These are phyloP conservation scores for Omphaloscelis lunosa DNA, from an alignment of 2,888 invertebrate genomes.

Conservation along the genomic window DNA sequence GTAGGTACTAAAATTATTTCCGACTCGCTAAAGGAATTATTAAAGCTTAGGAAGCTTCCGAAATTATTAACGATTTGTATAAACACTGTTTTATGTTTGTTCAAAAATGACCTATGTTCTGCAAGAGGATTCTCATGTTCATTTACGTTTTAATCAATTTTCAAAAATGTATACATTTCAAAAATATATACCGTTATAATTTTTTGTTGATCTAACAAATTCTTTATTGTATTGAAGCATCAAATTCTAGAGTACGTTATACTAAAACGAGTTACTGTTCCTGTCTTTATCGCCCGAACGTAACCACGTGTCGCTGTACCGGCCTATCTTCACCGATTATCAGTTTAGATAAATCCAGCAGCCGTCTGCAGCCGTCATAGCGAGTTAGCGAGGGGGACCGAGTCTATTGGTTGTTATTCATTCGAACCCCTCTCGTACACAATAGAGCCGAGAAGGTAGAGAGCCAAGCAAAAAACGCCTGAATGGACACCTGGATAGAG, in stretches of 20 bases:
- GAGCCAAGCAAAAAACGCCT: conserved; percentile 60
- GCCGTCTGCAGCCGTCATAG: conserved; percentile 76
- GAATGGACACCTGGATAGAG: conserved; percentile 45
- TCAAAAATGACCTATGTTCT: conserved; percentile 14
- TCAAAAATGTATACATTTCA: conserved; percentile 8
- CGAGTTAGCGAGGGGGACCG: conserved; percentile 75
- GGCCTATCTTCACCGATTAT: conserved; percentile 79
- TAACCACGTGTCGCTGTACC: conserved; percentile 64
- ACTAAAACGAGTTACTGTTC: conserved; percentile 43
- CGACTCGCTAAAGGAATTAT: conserved; percentile 65
- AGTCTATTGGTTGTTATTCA: conserved; percentile 79
- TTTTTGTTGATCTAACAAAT: conserved; percentile 15
- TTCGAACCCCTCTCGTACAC: conserved; percentile 73
- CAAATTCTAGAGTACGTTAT: conserved; percentile 18
- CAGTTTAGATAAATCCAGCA: conserved; percentile 81
- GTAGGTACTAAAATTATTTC: conserved; percentile 82
- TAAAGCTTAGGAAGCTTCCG: too few relatives aligned
- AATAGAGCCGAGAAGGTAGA: conserved; percentile 65
- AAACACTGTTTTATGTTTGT: conserved; percentile 35
- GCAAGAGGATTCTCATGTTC: conserved; percentile 2
- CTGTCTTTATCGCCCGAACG: conserved; percentile 58
- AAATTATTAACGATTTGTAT: conserved; percentile 39
- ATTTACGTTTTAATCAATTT: conserved; percentile 12
- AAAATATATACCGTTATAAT: neutral
- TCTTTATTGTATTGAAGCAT: conserved; percentile 13